Conservation (phyloP, 1,140 invertebrate genomes). For the Oscheius sp. region DNA sequence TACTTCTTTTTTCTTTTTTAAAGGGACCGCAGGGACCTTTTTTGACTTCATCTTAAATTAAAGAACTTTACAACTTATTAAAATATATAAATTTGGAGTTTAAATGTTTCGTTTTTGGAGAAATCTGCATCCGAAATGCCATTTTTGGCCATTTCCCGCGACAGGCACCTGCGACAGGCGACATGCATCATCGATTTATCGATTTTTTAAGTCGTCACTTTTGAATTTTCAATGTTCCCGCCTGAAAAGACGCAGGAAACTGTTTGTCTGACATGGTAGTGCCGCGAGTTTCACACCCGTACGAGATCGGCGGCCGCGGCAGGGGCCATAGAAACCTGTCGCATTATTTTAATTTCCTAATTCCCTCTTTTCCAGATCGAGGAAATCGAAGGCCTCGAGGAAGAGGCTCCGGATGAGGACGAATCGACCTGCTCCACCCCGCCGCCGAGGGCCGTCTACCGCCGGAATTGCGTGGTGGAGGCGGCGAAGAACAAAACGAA, state of each 20-base stretch:
- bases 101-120: no score
- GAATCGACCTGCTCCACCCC: neutral
- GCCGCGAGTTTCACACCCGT: neutral
- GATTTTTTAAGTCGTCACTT: no score
- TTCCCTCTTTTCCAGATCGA: neutral
- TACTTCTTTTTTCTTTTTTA: no score
- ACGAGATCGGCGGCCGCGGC: neutral
- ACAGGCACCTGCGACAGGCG: no score
- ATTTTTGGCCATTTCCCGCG: no score
- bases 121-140: no score
- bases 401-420: slow-evolving; percentile 11
- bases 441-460: neutral
- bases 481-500: slow-evolving; percentile 39
- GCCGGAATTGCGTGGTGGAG: neutral
- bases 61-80: no score
- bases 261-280: neutral
- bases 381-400: slow-evolving; percentile 11
- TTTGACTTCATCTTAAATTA: no score
- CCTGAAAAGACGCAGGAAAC: neutral
- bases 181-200: no score
- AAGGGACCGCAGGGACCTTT: no score
- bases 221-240: neutral
- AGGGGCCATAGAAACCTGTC: neutral
- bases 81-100: no score
- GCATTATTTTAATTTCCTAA: neutral